phyloP scores from a whole-genome alignment of 2,113 vertebrate genomes.

The Gavialis gangeticus region DNA sequence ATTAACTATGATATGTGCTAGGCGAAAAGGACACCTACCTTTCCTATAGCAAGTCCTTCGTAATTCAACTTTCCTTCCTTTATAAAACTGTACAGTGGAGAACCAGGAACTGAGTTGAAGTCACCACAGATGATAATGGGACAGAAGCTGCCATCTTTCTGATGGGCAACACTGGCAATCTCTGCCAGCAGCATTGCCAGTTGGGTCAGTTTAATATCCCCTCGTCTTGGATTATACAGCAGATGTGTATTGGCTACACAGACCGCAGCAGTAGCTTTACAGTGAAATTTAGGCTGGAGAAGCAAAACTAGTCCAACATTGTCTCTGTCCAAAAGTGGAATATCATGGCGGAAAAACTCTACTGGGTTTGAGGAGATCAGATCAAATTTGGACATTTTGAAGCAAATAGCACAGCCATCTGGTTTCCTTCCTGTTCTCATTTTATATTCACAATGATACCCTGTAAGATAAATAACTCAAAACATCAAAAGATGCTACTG shows the following conservation, averaged over 20 bases:
- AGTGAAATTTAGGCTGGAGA: constrained; percentile 80
- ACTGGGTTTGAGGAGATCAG: constrained; percentile 89
- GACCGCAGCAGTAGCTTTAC: constrained; percentile 52
- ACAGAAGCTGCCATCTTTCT: constrained; percentile 80
- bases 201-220: constrained; percentile 96
- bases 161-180: constrained; percentile 83
- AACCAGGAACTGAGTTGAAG: constrained; percentile 94
- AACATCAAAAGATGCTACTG: background rate
- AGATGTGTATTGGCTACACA: constrained; percentile 97
- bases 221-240: constrained; percentile 94
- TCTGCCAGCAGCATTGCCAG: constrained; percentile 95
- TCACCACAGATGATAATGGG: constrained; percentile 94
- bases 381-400: constrained; percentile 89
- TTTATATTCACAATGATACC: constrained; percentile 96
- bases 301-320: constrained; percentile 94
- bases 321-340: constrained; percentile 92
- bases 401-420: constrained; percentile 93
- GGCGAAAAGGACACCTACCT: constrained; percentile 78
- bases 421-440: constrained; percentile 92
- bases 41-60: constrained; percentile 86
- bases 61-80: constrained; percentile 90
- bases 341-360: constrained; percentile 88
- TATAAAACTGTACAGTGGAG: constrained; percentile 93
- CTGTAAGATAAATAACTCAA: constrained; percentile 73
- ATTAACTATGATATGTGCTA: background rate